Base-by-base conservation (phyloP, 1,140 invertebrate genomes). In the Drosophila paulistorum region DNA sequence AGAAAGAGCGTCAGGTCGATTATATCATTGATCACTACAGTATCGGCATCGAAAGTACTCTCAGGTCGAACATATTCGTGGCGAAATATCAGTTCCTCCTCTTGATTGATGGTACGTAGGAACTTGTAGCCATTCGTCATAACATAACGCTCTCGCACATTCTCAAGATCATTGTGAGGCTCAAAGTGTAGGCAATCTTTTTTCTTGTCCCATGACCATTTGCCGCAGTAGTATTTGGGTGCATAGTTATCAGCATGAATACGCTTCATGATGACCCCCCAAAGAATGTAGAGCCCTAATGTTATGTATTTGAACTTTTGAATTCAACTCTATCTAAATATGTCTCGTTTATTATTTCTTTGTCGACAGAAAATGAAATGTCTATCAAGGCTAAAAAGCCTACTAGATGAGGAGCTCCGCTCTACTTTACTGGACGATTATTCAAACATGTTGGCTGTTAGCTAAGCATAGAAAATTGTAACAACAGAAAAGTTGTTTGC, bases 1-100 rank as follows among this genome's bases (percentile, higher is more conserved):
- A 91, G 41, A 23, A 91, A 92, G 1, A 91, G 71, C 13, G 90
- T 85, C 55, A 92, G 13, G 54, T 92, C 78, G 4, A 84, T 77
- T 7, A 92, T 70, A 62, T 92, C 91, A 11, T 87, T 86, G 2
- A 92, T 73, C 0, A 90, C 69, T 41, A 92, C 45, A 0, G 81
- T 85, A 55, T 91, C 90, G 5, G 48, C 59, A 59, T 91, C 91
- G 26, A 76, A 80, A 3, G 74, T 77, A 13, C 55, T 37, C 0
- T 71, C 35, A 0, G 69, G 20, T 0, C 85, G 76, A 2, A 75
- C 30, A 42, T 71, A 92, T 3, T 90, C 80, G 39, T 85, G 72
- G 14, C 89, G 78, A 45, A 90, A 91, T 17, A 92, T 90, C 26
- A 87, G 54, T 61, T 91, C 91, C 39, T 92, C 91, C 33, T 87